Evolutionary conservation across 2,888 invertebrate genomes (phyloP), one percentile per base, ranked within the genome.

Genomic region (Ernsta delagoae): DNA sequence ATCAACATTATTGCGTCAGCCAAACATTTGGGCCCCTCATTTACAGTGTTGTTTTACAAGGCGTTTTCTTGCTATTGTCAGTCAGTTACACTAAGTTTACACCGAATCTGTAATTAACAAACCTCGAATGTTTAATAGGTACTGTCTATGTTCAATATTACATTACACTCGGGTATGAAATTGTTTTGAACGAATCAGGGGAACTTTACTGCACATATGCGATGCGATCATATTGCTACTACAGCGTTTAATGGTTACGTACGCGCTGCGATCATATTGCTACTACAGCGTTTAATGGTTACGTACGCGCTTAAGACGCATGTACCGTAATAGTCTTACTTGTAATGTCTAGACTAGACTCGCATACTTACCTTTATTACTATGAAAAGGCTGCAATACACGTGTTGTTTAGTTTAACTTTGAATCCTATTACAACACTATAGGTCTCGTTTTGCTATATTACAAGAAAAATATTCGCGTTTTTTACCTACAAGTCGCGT

Each of bases 311-410:
- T 31, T 31, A 31, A 31, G 43, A 45, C 45, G 45, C 24, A 31
- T 54, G 61, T 67, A 72, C 66, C 62, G 70, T 69, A 74, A 73
- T 67, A 66, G 50, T 45, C 60, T 61, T 71, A 66, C 57, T 66
- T 56, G 70, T 56, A 39, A 57, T 50, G 53, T 45, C 59, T 61
- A 45, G 70, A 70, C 71, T 73, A 72, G 71, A 73, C 72, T 64
- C 53, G 67, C 43, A 60, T 65, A 61, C 68, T 63, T 70, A 71
- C 34, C 45, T 9, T 65, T 53, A 53, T 59, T 50, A 53, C 57
- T 6, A 24, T 45, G 45, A 68, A 71, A 71, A 50, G 50, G 50
- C 50, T 70, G 16, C 31, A 63, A 60, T 39, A 48, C 34, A 31
- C 45, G 16, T 56, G 34, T 8, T 24, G 50, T 31, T 45, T 50